These are phyloP conservation scores for Adelges cooleyi DNA, from an alignment of 1,140 invertebrate genomes.

Conservation along the genomic window DNA sequence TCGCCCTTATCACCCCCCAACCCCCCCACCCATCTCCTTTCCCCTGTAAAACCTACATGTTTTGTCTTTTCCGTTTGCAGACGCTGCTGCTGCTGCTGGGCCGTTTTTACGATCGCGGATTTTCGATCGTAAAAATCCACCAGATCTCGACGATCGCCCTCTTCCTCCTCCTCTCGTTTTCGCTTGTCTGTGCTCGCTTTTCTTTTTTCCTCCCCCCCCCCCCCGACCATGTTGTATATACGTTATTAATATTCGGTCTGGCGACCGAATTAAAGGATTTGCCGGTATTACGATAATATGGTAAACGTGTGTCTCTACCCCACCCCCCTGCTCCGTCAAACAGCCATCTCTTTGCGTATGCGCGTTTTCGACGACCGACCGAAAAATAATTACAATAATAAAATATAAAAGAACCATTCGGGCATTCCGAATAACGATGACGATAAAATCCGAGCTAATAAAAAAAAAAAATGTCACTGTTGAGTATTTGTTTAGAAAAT, in stretches of 20 bases:
- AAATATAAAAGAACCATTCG: too few relatives aligned
- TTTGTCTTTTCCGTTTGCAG: slow-evolving; percentile 22
- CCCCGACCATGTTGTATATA: not conserved
- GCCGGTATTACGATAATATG: not conserved
- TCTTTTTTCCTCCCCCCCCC: too few relatives aligned
- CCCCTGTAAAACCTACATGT: slow-evolving; percentile 8
- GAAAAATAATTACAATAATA: too few relatives aligned
- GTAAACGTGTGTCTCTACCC: too few relatives aligned
- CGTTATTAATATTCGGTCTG: slow-evolving; percentile 10
- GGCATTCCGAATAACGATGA: too few relatives aligned
- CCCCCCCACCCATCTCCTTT: not conserved
- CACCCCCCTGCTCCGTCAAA: too few relatives aligned
- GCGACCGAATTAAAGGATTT: slow-evolving; percentile 10
- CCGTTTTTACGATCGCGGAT: slow-evolving; percentile 23
- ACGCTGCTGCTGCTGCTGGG: not conserved
- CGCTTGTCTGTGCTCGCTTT: not conserved
- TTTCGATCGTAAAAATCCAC: slow-evolving; percentile 21
- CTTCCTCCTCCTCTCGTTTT: not conserved
- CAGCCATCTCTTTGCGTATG: not conserved
- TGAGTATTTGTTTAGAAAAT: too few relatives aligned
- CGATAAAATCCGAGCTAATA: too few relatives aligned
- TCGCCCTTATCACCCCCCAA: too few relatives aligned
- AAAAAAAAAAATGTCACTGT: too few relatives aligned
- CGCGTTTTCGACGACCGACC: not conserved
- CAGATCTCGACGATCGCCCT: slow-evolving; percentile 1